These are phyloP conservation scores for Sylvia atricapilla DNA, from an alignment of 2,113 vertebrate genomes.

Conservation along the genomic window DNA sequence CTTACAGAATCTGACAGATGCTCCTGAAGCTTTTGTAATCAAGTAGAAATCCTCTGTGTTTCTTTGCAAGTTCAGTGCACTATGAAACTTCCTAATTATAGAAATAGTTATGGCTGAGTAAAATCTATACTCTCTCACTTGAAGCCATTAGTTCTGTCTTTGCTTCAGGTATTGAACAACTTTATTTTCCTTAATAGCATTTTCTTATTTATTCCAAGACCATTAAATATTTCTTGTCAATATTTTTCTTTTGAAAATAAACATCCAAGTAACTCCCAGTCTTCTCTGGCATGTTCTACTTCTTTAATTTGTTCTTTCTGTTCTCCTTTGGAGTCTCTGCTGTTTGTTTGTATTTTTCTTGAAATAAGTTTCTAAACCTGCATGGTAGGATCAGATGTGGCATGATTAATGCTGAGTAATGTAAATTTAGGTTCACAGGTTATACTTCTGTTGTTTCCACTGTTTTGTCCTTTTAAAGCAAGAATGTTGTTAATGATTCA, in stretches of 20 bases:
- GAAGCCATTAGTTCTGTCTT: neutral
- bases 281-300: neutral
- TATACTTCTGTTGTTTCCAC: neutral
- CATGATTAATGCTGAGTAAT: neutral
- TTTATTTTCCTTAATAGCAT: neutral
- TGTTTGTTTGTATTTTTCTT: neutral
- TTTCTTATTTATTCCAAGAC: neutral
- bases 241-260: neutral
- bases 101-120: neutral
- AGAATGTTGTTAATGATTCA: neutral
- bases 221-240: neutral
- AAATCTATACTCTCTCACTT: neutral
- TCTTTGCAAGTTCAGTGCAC: neutral
- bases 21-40: neutral
- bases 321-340: neutral
- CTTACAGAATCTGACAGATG: neutral
- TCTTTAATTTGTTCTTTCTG: neutral
- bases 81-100: neutral
- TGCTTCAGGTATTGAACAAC: neutral
- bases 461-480: neutral
- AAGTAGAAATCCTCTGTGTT: neutral
- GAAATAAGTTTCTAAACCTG: neutral
- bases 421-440: neutral
- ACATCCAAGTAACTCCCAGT: neutral
- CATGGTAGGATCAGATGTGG: neutral